A percentile compares a stretch with the other conserved stretches of the same genome.
Evolutionary conservation across 2,888 invertebrate species (phyloP).

Genomic region (Cerastis rubricosa): DNA sequence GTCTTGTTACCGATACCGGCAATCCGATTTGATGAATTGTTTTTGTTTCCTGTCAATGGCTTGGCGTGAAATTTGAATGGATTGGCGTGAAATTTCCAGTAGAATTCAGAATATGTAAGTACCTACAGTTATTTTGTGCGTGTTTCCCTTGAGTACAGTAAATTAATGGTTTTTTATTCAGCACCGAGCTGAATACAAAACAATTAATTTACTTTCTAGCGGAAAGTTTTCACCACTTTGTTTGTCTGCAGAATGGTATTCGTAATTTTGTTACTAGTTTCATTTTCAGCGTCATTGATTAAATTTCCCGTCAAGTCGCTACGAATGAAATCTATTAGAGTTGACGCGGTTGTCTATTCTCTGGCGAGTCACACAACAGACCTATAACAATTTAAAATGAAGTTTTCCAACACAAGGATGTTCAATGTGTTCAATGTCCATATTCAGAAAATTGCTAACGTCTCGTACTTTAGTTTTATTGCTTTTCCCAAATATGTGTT

Average conservation of each 20-base stretch:
- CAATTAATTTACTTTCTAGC: background rate
- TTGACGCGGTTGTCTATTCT: background rate
- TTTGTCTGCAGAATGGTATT: background rate
- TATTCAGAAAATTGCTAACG: conserved; percentile 42
- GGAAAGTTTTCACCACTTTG: background rate
- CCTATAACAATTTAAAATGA: conserved; percentile 9
- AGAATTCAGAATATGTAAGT: background rate
- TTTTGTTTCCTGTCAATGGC: background rate
- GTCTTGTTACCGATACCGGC: background rate
- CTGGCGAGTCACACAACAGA: background rate
- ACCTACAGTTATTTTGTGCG: background rate
- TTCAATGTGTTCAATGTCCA: conserved; percentile 22
- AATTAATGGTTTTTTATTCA: too few species aligned
- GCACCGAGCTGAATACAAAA: too few species aligned
- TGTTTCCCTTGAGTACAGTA: background rate
- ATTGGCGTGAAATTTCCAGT: background rate
- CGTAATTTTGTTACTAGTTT: too few species aligned
- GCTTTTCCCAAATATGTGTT: conserved; percentile 30
- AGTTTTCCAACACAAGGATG: conserved; percentile 19
- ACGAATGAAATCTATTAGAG: background rate
- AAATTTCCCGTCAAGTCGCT: background rate
- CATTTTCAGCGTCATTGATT: background rate
- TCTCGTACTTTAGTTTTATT: conserved; percentile 39
- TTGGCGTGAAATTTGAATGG: too few species aligned
- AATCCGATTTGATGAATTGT: conserved; percentile 1